These are phyloP conservation scores for Patella caerulea DNA, from an alignment of 2,888 invertebrate genomes.

Conservation along the genomic window DNA sequence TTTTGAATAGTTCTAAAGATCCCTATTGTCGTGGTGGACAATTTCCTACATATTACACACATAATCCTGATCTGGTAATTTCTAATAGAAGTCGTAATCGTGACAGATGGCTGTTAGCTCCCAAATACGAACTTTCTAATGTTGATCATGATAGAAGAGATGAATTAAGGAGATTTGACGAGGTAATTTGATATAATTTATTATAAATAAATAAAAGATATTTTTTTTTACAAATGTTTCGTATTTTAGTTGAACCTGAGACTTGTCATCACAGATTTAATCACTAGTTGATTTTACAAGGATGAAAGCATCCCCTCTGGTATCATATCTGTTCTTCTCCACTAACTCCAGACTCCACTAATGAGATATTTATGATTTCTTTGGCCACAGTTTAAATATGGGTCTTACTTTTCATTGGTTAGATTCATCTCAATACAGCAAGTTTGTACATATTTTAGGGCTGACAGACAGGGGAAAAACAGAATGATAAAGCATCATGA, in stretches of 20 bases:
- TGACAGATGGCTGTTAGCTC: constrained; percentile 67
- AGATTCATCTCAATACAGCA: too few relatives aligned
- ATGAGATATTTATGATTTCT: too few relatives aligned
- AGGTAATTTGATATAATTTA: constrained; percentile 44
- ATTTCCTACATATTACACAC: constrained; percentile 71
- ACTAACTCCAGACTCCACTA: too few relatives aligned
- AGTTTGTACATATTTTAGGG: too few relatives aligned
- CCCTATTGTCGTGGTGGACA: constrained; percentile 68
- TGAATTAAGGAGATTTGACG: constrained; percentile 63
- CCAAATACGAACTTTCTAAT: constrained; percentile 68
- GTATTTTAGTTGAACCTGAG: neutral
- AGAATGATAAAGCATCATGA: too few relatives aligned
- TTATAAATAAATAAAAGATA: neutral
- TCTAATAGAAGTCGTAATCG: constrained; percentile 65
- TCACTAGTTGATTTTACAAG: neutral
- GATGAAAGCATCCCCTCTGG: too few relatives aligned
- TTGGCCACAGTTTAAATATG: too few relatives aligned
- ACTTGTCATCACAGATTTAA: neutral
- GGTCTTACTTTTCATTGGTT: too few relatives aligned
- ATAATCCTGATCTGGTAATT: constrained; percentile 70
- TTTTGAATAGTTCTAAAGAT: constrained; percentile 65
- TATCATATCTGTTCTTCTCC: neutral
- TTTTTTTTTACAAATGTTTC: constrained; percentile 1
- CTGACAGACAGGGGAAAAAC: too few relatives aligned
- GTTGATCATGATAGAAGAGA: constrained; percentile 68